Evolutionary conservation across 2,113 vertebrate species (phyloP), one percentile per base, ranked within the genome.

Genomic region (Beaufortia kweichowensis): DNA sequence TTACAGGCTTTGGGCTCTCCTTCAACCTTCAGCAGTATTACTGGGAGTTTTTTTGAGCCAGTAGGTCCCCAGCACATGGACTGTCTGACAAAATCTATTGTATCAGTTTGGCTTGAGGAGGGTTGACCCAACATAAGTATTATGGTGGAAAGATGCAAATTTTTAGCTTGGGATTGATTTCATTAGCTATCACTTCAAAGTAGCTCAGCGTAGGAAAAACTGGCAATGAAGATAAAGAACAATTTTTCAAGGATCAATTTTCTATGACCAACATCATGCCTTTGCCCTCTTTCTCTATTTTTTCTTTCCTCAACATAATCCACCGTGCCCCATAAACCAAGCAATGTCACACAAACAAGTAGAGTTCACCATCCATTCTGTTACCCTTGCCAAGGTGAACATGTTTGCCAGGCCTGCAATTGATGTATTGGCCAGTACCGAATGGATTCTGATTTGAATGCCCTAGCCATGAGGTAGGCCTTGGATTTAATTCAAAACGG

Each of bases 1-100:
- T 85, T 81, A 11, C 85, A 95, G 94, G 94, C 63, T 88, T 89
- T 0, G 93, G 92, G 71, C 92, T 95, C 63, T 88, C 91, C 81
- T 90, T 94, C 79, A 95, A 95, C 87, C 93, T 96, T 43, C 93
- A 94, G 26, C 90, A 95, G 92, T 81, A 94, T 95, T 77, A 91
- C 94, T 84, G 93, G 92, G 71, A 93, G 88, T 94, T 94, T 81
- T 96, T 95, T 79, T 43, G 90, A 76, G 90, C 85, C 77, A 92
- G 75, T 81, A 93, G 94, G 62, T 92, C 93, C 17, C 75, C 94
- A 0, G 93, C 91, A 0, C 94, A 96, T 0, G 93, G 92, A 70
- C 87, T 94, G 1, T 91, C 92, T 95, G 94, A 91, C 92, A 0
- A 91, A 93, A 57, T n/a, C n/a, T n/a, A n/a, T 89, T 93, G 67